Evolutionary conservation across 1,140 invertebrate genomes (phyloP).

Genomic region (Maconellicoccus hirsutus): DNA sequence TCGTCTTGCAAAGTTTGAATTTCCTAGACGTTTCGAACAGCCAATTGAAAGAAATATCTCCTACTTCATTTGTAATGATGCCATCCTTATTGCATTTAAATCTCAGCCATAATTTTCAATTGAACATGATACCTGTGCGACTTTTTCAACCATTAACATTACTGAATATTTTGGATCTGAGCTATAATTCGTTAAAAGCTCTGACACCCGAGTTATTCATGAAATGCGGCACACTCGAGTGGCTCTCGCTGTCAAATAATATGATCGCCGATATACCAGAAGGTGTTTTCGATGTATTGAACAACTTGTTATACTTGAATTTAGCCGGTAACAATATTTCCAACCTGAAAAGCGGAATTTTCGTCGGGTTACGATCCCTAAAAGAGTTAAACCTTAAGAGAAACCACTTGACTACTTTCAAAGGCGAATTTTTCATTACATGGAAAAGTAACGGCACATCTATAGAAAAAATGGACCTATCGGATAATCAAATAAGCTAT

Average conservation of each 20-base stretch:
- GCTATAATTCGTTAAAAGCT: constrained; percentile 53
- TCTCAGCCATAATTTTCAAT: constrained; percentile 60
- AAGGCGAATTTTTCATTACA: constrained; percentile 63
- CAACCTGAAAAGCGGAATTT: constrained; percentile 54
- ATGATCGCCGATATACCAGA: constrained; percentile 55
- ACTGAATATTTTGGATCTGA: constrained; percentile 57
- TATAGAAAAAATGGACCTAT: constrained; percentile 58
- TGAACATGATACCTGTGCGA: constrained; percentile 44
- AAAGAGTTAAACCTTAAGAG: constrained; percentile 50
- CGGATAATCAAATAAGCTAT: constrained; percentile 62
- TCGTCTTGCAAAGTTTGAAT: constrained; percentile 51
- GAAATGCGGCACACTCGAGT: constrained; percentile 49
- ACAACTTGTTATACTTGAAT: constrained; percentile 57
- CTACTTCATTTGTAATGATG: constrained; percentile 54
- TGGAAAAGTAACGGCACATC: constrained; percentile 43
- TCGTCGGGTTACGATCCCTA: constrained; percentile 55
- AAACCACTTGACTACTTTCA: constrained; percentile 61
- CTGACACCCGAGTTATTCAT: constrained; percentile 56
- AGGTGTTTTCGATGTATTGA: constrained; percentile 55
- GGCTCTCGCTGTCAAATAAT: constrained; percentile 53
- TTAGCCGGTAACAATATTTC: constrained; percentile 64
- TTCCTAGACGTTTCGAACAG: constrained; percentile 68
- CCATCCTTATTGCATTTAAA: constrained; percentile 58
- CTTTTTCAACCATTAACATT: constrained; percentile 47
- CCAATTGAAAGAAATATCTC: constrained; percentile 53